Evolutionary conservation across 2,113 vertebrate genomes (phyloP).

Genomic region (Odocoileus hemionus): DNA sequence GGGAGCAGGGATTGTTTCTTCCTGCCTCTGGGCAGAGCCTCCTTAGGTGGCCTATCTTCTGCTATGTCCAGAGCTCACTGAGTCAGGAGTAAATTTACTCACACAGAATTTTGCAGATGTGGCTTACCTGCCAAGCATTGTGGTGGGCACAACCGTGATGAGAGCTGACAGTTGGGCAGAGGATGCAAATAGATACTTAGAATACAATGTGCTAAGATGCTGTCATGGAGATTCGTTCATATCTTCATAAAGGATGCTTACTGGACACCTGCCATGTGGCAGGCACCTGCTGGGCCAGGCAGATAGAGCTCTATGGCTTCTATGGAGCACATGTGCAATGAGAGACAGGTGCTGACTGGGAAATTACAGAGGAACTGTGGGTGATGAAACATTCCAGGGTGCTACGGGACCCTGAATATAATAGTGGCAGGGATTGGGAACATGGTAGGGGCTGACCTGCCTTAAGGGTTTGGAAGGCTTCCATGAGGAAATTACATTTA

Average conservation of each 20-base stretch:
- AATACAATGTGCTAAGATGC: background rate
- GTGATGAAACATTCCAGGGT: too few relatives aligned
- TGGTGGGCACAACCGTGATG: accelerated
- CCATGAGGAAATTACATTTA: background rate
- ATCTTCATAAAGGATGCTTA: background rate
- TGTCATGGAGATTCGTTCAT: accelerated
- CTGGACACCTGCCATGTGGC: background rate
- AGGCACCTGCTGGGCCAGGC: background rate
- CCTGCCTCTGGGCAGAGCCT: background rate
- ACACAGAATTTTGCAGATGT: accelerated
- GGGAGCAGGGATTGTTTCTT: background rate
- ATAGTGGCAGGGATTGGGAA: accelerated
- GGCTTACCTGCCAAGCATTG: background rate
- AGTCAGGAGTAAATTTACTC: background rate
- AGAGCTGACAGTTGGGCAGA: background rate
- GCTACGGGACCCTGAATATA: background rate
- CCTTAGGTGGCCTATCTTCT: background rate
- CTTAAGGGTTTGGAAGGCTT: background rate
- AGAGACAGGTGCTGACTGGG: background rate
- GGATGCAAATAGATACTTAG: background rate
- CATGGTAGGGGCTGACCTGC: background rate
- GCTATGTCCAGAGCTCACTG: background rate
- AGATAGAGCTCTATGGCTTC: background rate
- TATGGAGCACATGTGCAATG: accelerated
- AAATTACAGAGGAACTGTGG: background rate